Conservation (phyloP, 2,797 vertebrate species). For the Morelia viridis region DNA sequence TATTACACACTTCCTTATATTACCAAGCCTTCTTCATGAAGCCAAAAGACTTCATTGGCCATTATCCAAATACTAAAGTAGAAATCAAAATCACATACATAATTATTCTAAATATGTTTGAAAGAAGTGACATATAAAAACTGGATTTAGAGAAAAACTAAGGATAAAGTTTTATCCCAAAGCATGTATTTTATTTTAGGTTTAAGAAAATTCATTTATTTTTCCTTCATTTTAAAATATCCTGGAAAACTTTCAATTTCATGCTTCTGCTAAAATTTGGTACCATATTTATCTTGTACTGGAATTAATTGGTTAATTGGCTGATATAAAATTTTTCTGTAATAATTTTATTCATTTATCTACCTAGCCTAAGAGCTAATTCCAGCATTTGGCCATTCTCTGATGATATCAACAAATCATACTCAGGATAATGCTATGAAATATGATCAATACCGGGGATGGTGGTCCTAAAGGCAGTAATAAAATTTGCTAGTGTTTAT, state of each 20-base stretch:
- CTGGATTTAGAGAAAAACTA: constrained; percentile 9
- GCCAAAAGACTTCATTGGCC: too few relatives aligned
- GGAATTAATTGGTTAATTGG: rapidly evolving
- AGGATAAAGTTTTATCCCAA: background rate
- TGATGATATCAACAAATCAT: background rate
- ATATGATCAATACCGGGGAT: background rate
- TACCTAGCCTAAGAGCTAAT: background rate
- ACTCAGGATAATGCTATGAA: background rate
- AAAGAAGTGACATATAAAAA: constrained; percentile 20
- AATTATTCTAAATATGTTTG: constrained; percentile 40
- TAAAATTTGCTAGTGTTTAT: background rate
- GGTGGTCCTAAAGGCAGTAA: background rate
- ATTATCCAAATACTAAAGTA: constrained; percentile 45
- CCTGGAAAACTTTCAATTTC: background rate
- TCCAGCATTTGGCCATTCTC: background rate
- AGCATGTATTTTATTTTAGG: constrained; percentile 5
- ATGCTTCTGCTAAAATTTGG: background rate
- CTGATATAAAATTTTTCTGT: background rate
- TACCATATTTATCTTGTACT: background rate
- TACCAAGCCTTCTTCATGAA: background rate
- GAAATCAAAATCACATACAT: constrained; percentile 13
- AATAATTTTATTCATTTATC: background rate
- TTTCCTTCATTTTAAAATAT: background rate
- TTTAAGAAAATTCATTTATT: constrained; percentile 3
- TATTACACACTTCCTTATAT: constrained; percentile 20